Percentiles rank a stretch among this genome's conserved stretches.
phyloP scores from a whole-genome alignment of 2,113 vertebrate genomes.

The Grammomys surdaster region DNA sequence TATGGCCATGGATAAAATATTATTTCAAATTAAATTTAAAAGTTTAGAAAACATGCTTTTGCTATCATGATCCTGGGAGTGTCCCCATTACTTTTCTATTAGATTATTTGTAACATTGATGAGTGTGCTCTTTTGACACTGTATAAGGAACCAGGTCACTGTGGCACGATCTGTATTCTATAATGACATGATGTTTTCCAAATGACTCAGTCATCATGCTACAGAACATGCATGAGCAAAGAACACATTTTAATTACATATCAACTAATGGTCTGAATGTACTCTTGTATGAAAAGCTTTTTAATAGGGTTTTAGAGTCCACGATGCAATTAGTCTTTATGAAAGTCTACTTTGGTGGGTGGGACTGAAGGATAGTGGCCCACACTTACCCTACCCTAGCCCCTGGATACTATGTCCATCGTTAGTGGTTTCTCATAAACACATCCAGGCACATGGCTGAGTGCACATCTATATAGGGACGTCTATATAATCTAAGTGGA shows the following conservation, averaged over 20 bases:
- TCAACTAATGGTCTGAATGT: neutral
- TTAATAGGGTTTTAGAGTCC: neutral
- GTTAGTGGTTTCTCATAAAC: neutral
- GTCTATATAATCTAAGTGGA: neutral
- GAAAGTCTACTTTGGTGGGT: neutral
- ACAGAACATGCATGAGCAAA: neutral
- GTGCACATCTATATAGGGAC: neutral
- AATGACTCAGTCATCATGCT: neutral
- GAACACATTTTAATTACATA: neutral
- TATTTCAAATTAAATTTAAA: neutral
- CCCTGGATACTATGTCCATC: neutral
- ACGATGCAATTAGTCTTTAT: neutral
- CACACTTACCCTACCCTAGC: neutral
- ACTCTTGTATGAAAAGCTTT: neutral
- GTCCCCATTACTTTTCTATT: neutral
- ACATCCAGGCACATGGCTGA: neutral
- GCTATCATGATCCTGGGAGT: neutral
- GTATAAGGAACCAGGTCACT: neutral
- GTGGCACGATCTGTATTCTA: neutral
- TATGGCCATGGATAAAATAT: neutral
- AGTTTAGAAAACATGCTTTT: neutral
- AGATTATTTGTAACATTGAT: neutral
- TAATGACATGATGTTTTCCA: slow-evolving; percentile 27
- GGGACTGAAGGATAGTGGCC: neutral
- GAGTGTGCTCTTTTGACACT: neutral